These are phyloP conservation scores for Cheilosia impressa DNA, from an alignment of 2,888 invertebrate species.

Conservation along the genomic window DNA sequence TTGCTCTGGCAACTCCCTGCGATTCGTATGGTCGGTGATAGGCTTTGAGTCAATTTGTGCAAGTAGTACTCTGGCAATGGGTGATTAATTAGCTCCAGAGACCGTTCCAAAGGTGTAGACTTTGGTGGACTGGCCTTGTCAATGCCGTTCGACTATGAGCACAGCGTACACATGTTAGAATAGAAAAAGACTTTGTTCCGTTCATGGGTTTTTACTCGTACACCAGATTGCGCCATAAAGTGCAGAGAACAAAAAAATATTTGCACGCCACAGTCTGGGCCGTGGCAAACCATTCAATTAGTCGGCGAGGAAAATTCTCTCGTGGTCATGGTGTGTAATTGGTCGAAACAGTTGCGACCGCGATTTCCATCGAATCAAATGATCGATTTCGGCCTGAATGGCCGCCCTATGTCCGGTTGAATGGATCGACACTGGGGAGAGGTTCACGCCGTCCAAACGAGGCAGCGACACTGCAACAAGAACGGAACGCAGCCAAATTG, in stretches of 20 bases:
- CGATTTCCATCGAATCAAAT: conserved; percentile 55
- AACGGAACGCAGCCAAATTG: conserved; percentile 60
- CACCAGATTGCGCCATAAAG: conserved; percentile 33
- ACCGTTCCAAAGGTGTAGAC: conserved; percentile 29
- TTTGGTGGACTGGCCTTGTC: conserved; percentile 63
- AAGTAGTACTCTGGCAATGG: conserved; percentile 22
- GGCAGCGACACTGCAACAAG: conserved; percentile 42
- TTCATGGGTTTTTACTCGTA: conserved; percentile 36
- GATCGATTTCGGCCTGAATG: conserved; percentile 38
- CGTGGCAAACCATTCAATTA: conserved; percentile 63
- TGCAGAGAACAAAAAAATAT: conserved; percentile 4
- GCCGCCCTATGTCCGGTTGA: conserved; percentile 58
- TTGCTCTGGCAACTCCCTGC: conserved; percentile 24
- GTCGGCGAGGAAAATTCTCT: conserved; percentile 40
- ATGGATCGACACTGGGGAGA: conserved; percentile 36
- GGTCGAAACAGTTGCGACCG: conserved; percentile 62
- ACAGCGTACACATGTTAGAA: conserved; percentile 14
- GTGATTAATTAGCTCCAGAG: conserved; percentile 65
- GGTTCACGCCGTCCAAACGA: conserved; percentile 5
- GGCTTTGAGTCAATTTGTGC: conserved; percentile 64
- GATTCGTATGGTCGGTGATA: conserved; percentile 36
- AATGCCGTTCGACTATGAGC: conserved; percentile 58
- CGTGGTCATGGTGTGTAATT: conserved; percentile 65
- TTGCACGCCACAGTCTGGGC: conserved; percentile 49
- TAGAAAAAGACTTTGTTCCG: conserved; percentile 58